Conservation (phyloP, 2,797 vertebrate species). For the Myiotriccus ornatus region DNA sequence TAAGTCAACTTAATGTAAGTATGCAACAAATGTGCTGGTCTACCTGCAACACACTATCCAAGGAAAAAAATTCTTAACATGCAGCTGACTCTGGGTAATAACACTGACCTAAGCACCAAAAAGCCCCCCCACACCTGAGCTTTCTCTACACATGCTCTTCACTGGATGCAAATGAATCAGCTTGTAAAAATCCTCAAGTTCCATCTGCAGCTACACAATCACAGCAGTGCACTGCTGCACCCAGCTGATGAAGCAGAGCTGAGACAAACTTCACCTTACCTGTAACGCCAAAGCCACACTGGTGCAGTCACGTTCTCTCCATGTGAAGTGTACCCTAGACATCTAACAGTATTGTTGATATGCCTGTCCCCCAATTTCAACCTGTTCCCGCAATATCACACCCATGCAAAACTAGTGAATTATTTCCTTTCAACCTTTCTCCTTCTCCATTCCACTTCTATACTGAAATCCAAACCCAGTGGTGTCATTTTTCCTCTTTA, state of each 20-base stretch:
- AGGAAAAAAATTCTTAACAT: neutral
- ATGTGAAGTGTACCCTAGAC: neutral
- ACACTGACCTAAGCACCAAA: neutral
- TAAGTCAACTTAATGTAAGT: neutral
- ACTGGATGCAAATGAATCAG: neutral
- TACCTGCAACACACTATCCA: neutral
- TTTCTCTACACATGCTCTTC: neutral
- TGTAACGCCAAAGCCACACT: neutral
- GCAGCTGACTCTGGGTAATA: neutral
- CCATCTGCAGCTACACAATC: neutral
- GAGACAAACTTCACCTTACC: neutral
- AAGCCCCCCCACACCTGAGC: neutral
- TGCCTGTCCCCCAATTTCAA: neutral
- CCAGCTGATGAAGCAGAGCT: neutral
- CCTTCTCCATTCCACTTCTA: neutral
- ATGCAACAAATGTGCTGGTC: neutral
- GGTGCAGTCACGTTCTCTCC: neutral
- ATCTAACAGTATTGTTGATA: rapidly evolving
- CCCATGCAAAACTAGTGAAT: neutral
- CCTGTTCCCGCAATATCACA: neutral
- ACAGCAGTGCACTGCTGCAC: neutral
- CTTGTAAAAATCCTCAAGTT: neutral
- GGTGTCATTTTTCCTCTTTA: neutral
- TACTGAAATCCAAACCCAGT: neutral
- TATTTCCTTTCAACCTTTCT: neutral